Evolutionary conservation across 1,140 invertebrate genomes (phyloP), one percentile per base, ranked within the genome.

Genomic region (Dendrolimus kikuchii): DNA sequence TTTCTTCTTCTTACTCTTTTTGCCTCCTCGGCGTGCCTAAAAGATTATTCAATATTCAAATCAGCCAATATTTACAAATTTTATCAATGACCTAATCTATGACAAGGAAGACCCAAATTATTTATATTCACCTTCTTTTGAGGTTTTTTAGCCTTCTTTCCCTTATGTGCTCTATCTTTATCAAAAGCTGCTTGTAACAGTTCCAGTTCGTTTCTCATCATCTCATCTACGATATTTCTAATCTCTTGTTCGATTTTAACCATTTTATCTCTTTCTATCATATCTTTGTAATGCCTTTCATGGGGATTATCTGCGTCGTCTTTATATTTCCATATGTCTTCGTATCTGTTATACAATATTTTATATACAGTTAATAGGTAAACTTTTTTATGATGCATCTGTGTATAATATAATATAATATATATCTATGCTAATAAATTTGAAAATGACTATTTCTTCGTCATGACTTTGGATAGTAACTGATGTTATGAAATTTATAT

Each of bases 1-100:
- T 81, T 96, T 98, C 73, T 96, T 97, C 74, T 95, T 97, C 81
- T 96, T 97, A 64, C 91, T 92, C 59, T 95, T 96, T 73, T 95
- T 97, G 23, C 94, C 94, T 52, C 94, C 92, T 5, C 93, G 90
- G 36, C 94, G 89, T 23, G 93, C 89, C 88, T 92, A 57, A 55
- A 51, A 45, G 51, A 57, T 46, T 23, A 23, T 50, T 51, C 43
- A n/a, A 51, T 7, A 48, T 56, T 10, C 40, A 23, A 23, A 23
- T 23, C 23, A 23, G 3, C 23, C 23, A 23, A 2, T 23, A 23
- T 2, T 23, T 23, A 23, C 23, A 23, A 23, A 23, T 23, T 23
- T 49, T 49, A 38, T 44, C 51, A 41, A 41, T 23, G 38, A 42
- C 46, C 7, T n/a, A n/a, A n/a, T n/a, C n/a, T n/a, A n/a, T n/a